Conservation (phyloP, 1,140 invertebrate genomes). For the Myzus persicae region DNA sequence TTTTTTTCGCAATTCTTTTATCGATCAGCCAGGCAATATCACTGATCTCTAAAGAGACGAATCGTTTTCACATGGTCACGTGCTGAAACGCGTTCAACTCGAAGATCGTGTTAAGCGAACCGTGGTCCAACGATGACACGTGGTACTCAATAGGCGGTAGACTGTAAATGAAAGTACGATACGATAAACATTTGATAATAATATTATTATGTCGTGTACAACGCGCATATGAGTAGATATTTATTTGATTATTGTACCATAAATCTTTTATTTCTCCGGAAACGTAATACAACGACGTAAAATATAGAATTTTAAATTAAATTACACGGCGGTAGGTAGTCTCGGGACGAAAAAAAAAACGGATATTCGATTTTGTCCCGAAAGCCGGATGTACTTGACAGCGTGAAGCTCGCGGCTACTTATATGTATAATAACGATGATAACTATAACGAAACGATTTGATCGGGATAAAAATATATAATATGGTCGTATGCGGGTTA, state of each 20-base stretch:
- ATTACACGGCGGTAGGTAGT: background rate
- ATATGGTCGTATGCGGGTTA: too few species aligned
- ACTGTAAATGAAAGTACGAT: conserved; percentile 3
- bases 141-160: background rate
- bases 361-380: background rate
- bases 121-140: conserved; percentile 8
- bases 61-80: background rate
- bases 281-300: background rate
- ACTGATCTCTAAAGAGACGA: conserved; percentile 19
- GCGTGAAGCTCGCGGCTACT: background rate
- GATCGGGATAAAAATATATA: background rate
- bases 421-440: background rate
- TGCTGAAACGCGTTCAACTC: background rate
- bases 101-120: conserved; percentile 21
- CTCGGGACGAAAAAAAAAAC: too few species aligned
- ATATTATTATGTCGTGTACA: background rate
- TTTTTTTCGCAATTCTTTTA: background rate
- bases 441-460: background rate
- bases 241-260: conserved; percentile 34
- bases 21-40: background rate
- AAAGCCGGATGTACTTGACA: background rate
- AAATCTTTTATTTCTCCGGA: background rate
- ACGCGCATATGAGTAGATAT: background rate
- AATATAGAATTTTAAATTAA: background rate
- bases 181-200: background rate